These are phyloP conservation scores for Osmerus mordax DNA, from an alignment of 2,113 vertebrate species.

Conservation along the genomic window DNA sequence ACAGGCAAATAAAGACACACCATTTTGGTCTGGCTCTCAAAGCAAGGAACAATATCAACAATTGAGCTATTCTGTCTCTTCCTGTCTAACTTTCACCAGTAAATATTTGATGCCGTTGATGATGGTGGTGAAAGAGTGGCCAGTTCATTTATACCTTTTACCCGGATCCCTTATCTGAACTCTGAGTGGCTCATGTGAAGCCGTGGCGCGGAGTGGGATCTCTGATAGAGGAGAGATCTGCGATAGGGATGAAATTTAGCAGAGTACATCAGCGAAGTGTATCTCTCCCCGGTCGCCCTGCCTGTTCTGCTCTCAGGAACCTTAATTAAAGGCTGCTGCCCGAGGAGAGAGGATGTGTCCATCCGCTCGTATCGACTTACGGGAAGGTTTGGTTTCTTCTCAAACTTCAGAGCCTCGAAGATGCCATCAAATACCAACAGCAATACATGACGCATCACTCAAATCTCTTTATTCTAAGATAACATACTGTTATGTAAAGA, in stretches of 20 bases:
- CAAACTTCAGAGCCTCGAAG: background rate
- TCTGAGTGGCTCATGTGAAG: background rate
- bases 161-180: background rate
- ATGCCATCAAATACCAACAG: background rate
- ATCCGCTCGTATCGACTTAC: constrained; percentile 52
- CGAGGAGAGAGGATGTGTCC: constrained; percentile 45
- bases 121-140: background rate
- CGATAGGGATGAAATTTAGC: background rate
- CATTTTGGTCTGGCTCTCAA: too few relatives aligned
- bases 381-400: constrained; percentile 37
- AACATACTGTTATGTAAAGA: background rate
- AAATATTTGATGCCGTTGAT: background rate
- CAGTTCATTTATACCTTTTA: background rate
- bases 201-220: background rate
- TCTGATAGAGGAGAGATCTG: constrained; percentile 21
- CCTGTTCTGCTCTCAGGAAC: constrained; percentile 33
- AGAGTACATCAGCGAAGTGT: constrained; percentile 9
- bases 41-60: too few relatives aligned
- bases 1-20: too few relatives aligned
- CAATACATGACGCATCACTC: constrained; percentile 13
- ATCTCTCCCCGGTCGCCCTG: constrained; percentile 41
- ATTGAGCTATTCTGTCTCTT: too few relatives aligned
- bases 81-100: too few relatives aligned
- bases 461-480: constrained; percentile 37
- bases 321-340: constrained; percentile 64